A percentile compares a stretch with the other conserved stretches of the same genome.
phyloP scores from a whole-genome alignment of 1,140 invertebrate genomes.

The Melanaphis sacchari region DNA sequence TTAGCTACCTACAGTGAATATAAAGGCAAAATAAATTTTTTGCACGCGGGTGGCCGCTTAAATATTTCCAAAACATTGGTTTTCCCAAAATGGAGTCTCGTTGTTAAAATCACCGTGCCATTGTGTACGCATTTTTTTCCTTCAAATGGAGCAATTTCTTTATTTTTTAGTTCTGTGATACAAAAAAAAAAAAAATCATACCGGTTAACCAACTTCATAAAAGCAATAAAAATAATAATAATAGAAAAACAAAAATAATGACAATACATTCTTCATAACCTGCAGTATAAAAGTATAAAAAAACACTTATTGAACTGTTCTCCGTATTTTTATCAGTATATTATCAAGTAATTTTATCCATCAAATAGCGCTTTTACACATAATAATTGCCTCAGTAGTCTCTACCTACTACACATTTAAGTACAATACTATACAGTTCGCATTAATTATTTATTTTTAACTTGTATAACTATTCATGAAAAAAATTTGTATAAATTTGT shows the following conservation, averaged over 20 bases:
- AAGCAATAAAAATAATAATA: background rate
- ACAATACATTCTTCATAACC: background rate
- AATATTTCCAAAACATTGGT: background rate
- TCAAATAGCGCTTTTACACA: background rate
- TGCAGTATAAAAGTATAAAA: background rate
- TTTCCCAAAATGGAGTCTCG: background rate
- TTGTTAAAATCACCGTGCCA: constrained; percentile 6
- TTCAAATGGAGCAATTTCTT: background rate
- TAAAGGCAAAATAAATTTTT: background rate
- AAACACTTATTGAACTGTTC: background rate
- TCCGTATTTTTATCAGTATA: background rate
- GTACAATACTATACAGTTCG: background rate
- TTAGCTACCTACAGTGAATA: background rate
- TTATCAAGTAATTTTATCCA: background rate
- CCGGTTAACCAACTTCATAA: background rate
- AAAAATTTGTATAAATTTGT: too few relatives aligned
- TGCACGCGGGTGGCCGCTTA: background rate
- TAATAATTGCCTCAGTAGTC: background rate
- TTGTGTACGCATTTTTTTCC: background rate
- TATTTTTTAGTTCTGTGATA: background rate
- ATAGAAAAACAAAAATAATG: background rate
- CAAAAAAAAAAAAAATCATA: background rate
- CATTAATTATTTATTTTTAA: too few relatives aligned
- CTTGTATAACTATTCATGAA: too few relatives aligned
- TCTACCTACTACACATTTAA: background rate